Evolutionary conservation across 2,888 invertebrate genomes (phyloP).

Genomic region (Rhagonycha fulva): DNA sequence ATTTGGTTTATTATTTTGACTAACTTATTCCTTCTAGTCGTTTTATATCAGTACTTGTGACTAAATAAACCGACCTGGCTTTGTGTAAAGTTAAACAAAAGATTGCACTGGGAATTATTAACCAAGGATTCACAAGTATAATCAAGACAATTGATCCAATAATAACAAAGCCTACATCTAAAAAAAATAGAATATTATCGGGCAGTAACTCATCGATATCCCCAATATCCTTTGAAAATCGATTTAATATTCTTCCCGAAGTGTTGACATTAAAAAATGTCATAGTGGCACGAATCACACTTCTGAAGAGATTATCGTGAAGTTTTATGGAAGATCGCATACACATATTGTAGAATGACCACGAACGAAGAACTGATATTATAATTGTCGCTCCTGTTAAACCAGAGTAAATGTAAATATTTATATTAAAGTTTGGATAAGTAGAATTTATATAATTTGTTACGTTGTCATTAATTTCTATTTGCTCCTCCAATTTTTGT

Average conservation of each 20-base stretch:
- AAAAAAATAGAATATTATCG: constrained; percentile 41
- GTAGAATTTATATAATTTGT: neutral
- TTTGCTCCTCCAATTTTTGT: neutral
- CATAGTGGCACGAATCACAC: constrained; percentile 80
- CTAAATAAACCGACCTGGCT: constrained; percentile 75
- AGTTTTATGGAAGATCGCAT: constrained; percentile 78
- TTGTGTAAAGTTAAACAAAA: constrained; percentile 64
- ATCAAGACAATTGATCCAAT: neutral
- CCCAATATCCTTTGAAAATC: constrained; percentile 90
- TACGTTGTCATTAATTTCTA: neutral
- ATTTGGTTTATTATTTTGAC: constrained; percentile 70
- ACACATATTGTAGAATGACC: constrained; percentile 68
- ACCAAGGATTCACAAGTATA: neutral
- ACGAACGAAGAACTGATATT: constrained; percentile 60
- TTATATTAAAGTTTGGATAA: neutral
- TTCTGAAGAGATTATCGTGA: constrained; percentile 84
- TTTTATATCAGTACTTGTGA: constrained; percentile 81
- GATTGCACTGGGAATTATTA: neutral
- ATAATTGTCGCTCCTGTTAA: constrained; percentile 59
- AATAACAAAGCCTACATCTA: neutral
- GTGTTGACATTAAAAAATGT: constrained; percentile 88
- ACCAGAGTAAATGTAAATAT: constrained; percentile 47
- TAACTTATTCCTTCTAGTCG: constrained; percentile 80
- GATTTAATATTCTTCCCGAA: constrained; percentile 79
- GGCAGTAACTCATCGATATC: constrained; percentile 68